Percentiles rank a stretch among this genome's conserved stretches.
Conservation (phyloP, 2,113 vertebrate species). For the Centropus bengalensis region DNA sequence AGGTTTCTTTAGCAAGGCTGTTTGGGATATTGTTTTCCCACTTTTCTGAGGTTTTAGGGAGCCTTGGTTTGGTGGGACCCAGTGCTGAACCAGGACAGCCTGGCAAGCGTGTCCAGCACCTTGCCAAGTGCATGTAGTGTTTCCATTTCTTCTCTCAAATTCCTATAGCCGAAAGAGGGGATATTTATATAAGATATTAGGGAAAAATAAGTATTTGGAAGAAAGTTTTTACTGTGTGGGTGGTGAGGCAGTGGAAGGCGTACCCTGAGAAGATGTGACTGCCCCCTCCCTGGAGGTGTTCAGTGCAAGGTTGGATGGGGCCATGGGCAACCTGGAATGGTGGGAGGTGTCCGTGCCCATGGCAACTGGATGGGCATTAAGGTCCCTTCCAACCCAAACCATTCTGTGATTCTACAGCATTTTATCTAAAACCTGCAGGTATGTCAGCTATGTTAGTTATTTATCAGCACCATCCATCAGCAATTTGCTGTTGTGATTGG, state of each 20-base stretch:
- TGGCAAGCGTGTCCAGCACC: accelerated
- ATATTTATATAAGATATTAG: too few species aligned
- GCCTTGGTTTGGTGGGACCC: accelerated
- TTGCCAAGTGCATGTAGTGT: accelerated
- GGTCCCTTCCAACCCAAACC: too few species aligned
- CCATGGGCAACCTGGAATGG: too few species aligned
- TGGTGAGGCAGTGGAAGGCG: too few species aligned
- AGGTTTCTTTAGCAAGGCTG: accelerated
- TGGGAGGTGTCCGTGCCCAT: too few species aligned
- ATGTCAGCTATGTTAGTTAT: background rate
- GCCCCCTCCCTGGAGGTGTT: too few species aligned
- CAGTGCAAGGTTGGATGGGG: too few species aligned
- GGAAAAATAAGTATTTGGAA: too few species aligned
- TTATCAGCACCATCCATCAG: background rate
- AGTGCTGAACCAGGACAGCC: accelerated
- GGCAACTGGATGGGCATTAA: too few species aligned
- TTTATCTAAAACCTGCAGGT: background rate
- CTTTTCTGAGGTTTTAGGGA: background rate
- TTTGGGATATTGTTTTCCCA: accelerated
- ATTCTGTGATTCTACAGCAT: too few species aligned
- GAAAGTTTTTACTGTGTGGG: too few species aligned
- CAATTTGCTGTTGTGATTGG: conserved; percentile 26
- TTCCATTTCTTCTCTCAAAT: accelerated
- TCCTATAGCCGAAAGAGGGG: background rate
- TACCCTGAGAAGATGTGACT: too few species aligned